Conservation (phyloP, 37 sponge, comb jelly and placozoan genomes). For the Dysidea cf. avara region DNA sequence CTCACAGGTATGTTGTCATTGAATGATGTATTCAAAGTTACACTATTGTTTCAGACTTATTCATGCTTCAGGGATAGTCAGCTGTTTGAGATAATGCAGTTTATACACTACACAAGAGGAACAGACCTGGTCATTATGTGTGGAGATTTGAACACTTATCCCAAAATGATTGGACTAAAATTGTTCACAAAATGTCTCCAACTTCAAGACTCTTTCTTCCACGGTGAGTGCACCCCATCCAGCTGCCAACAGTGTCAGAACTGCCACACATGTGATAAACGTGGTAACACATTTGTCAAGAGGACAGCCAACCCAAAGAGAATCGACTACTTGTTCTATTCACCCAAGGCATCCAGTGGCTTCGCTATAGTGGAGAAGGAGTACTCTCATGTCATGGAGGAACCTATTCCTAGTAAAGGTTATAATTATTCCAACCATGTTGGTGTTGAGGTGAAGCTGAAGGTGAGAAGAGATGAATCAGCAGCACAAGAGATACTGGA, state of each 20-base stretch:
- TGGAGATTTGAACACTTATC: conserved; percentile 76
- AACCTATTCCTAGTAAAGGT: conserved; percentile 54
- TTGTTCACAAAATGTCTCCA: no score
- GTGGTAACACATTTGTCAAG: conserved; percentile 37
- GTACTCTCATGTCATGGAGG: conserved; percentile 31
- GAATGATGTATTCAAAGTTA: no score
- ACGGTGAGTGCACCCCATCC: no score
- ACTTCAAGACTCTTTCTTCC: no score
- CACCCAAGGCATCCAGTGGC: background rate
- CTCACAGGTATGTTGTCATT: no score
- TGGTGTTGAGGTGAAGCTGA: conserved; percentile 56
- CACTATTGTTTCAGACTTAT: conserved; percentile 20
- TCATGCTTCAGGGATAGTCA: conserved; percentile 35
- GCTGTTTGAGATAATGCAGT: conserved; percentile 55
- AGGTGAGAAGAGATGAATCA: background rate
- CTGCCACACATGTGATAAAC: conserved; percentile 52
- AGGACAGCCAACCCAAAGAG: conserved; percentile 48
- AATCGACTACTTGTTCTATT: conserved; percentile 71
- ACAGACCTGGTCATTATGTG: conserved; percentile 50
- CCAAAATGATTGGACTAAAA: conserved; percentile 5
- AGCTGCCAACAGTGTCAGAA: no score
- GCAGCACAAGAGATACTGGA: no score
- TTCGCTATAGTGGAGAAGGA: no score
- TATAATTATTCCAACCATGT: conserved; percentile 82
- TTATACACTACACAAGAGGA: conserved; percentile 46